Percentiles rank a stretch among this genome's conserved stretches.
Evolutionary conservation across 2,888 invertebrate species (phyloP).

Genomic region (Endomychus coccineus): DNA sequence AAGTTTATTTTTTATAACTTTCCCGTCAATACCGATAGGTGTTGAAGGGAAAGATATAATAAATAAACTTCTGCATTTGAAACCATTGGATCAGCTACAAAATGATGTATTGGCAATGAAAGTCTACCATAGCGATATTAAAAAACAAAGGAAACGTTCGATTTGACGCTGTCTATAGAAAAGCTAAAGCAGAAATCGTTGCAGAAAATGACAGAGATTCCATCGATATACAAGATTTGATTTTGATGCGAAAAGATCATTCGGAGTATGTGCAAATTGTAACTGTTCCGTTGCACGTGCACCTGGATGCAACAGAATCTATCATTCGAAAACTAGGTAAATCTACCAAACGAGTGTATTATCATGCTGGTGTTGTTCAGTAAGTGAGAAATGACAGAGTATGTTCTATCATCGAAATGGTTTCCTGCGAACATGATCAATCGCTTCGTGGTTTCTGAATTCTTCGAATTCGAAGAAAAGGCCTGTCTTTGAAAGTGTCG

Average conservation of each 20-base stretch:
- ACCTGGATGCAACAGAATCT: neutral
- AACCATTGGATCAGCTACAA: too few species aligned
- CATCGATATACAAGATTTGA: neutral
- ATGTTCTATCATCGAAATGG: conserved; percentile 3
- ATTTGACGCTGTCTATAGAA: neutral
- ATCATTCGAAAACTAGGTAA: neutral
- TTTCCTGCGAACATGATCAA: neutral
- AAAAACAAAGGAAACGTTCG: neutral
- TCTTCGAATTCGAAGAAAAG: conserved; percentile 2
- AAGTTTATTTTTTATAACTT: too few species aligned
- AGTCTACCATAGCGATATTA: neutral
- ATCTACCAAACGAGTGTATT: conserved; percentile 4
- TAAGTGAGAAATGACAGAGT: neutral
- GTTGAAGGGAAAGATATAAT: too few species aligned
- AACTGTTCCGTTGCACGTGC: conserved; percentile 1
- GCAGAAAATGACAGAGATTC: neutral
- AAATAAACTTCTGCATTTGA: too few species aligned
- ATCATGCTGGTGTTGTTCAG: conserved; percentile 7
- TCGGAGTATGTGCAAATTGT: neutral
- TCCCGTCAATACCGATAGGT: too few species aligned
- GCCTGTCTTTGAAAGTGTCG: conserved; percentile 4
- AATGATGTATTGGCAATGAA: too few species aligned
- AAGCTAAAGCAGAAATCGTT: neutral
- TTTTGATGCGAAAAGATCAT: conserved; percentile 4
- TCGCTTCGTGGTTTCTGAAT: neutral